Evolutionary conservation across 2,113 vertebrate species (phyloP).

Genomic region (Sinocyclocheilus grahami): DNA sequence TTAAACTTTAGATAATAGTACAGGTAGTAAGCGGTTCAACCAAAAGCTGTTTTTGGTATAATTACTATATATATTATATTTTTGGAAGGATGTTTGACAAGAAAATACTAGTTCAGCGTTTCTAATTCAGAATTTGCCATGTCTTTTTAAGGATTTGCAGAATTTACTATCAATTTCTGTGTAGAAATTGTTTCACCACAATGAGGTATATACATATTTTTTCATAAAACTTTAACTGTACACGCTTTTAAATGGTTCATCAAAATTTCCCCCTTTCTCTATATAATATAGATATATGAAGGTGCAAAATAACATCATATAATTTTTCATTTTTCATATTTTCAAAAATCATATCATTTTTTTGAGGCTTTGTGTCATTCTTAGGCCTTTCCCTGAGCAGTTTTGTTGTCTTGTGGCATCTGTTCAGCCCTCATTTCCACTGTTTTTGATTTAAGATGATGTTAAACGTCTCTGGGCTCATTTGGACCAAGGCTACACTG

Average conservation of each 20-base stretch:
- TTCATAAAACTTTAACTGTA: no score
- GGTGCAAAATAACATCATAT: not conserved
- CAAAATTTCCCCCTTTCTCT: not conserved
- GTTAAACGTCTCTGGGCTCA: slow-evolving; percentile 60
- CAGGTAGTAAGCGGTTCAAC: not conserved
- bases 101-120: not conserved
- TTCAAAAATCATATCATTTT: not conserved
- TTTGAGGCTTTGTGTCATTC: not conserved
- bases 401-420: slow-evolving; percentile 62
- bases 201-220: no score
- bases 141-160: not conserved
- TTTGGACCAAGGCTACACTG: slow-evolving; percentile 63
- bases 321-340: no score
- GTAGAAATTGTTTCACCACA: not conserved
- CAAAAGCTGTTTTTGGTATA: not conserved
- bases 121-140: not conserved
- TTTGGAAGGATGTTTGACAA: no score
- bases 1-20: not conserved
- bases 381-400: not conserved
- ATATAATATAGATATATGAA: not conserved
- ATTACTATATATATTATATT: no score
- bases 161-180: not conserved
- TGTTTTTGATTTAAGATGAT: slow-evolving; percentile 69
- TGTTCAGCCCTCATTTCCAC: slow-evolving; percentile 63
- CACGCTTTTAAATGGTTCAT: no score